phyloP scores from a whole-genome alignment of 1,140 invertebrate genomes.

The Drosophila burlai region DNA sequence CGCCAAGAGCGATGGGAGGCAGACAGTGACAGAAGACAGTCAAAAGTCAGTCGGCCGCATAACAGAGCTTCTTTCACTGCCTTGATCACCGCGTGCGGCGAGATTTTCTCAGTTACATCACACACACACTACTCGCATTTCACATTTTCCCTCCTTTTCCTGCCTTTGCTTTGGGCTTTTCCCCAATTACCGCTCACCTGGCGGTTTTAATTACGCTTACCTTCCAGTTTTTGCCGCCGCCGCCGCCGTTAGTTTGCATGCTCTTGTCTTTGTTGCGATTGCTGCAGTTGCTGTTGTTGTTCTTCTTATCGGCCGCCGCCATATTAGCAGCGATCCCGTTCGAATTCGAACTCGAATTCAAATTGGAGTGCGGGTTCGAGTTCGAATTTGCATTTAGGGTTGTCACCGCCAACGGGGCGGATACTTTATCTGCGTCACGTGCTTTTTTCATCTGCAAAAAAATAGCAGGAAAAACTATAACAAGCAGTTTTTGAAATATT shows the following conservation, averaged over 20 bases:
- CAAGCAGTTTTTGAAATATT: background rate
- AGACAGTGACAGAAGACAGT: constrained; percentile 4
- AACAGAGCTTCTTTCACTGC: constrained; percentile 25
- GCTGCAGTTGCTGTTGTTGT: constrained; percentile 55
- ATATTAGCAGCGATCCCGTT: constrained; percentile 15
- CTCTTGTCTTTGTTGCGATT: constrained; percentile 67
- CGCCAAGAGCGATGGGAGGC: background rate
- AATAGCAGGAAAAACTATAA: background rate
- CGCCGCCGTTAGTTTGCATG: constrained; percentile 67
- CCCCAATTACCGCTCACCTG: constrained; percentile 47
- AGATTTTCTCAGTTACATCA: constrained; percentile 6
- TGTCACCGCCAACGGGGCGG: constrained; percentile 23
- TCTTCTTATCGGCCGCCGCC: constrained; percentile 54
- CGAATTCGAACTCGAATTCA: constrained; percentile 8
- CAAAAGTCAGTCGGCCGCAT: constrained; percentile 69
- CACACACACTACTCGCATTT: constrained; percentile 6
- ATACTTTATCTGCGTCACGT: constrained; percentile 61
- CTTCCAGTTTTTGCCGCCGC: constrained; percentile 80
- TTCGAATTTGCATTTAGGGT: constrained; percentile 38
- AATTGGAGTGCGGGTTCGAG: constrained; percentile 3
- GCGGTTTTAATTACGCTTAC: constrained; percentile 50
- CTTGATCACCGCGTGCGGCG: background rate
- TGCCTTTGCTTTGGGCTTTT: constrained; percentile 10
- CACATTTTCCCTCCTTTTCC: constrained; percentile 8
- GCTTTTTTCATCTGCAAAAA: constrained; percentile 70